Conservation (phyloP, 2,113 vertebrate genomes). For the Phocoena phocoena region DNA sequence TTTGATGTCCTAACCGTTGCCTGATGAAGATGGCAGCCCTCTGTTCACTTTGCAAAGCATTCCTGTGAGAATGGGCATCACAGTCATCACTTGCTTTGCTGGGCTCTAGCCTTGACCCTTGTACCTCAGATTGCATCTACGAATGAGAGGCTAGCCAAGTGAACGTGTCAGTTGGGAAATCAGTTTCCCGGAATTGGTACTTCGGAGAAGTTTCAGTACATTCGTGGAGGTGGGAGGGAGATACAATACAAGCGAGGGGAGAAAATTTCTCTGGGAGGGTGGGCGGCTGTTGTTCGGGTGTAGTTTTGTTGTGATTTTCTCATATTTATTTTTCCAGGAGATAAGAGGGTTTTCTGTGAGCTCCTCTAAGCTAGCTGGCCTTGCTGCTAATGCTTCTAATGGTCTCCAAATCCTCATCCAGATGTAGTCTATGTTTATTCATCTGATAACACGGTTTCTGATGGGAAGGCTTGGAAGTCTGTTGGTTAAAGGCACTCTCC, state of each 20-base stretch:
- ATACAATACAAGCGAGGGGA: background rate
- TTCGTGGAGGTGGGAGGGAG: background rate
- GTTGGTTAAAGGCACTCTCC: background rate
- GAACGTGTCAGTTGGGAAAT: background rate
- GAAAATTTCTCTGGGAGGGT: background rate
- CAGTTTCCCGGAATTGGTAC: background rate
- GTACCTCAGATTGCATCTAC: background rate
- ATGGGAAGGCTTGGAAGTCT: background rate
- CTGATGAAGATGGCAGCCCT: background rate
- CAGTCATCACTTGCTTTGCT: background rate
- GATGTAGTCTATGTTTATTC: background rate
- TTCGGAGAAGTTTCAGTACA: slow-evolving; percentile 10
- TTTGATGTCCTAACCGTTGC: background rate
- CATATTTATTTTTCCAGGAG: slow-evolving; percentile 28
- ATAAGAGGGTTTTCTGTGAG: background rate
- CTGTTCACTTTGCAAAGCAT: background rate
- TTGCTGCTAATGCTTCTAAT: background rate
- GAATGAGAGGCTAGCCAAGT: background rate
- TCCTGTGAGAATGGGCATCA: background rate
- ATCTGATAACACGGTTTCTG: background rate
- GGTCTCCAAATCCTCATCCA: background rate
- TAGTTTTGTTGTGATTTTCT: background rate
- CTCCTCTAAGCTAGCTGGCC: background rate
- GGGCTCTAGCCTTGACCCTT: background rate
- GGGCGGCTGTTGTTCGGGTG: accelerated